phyloP scores from a whole-genome alignment of 2,113 vertebrate genomes.

The Ptilorrhoa leucosticta region DNA sequence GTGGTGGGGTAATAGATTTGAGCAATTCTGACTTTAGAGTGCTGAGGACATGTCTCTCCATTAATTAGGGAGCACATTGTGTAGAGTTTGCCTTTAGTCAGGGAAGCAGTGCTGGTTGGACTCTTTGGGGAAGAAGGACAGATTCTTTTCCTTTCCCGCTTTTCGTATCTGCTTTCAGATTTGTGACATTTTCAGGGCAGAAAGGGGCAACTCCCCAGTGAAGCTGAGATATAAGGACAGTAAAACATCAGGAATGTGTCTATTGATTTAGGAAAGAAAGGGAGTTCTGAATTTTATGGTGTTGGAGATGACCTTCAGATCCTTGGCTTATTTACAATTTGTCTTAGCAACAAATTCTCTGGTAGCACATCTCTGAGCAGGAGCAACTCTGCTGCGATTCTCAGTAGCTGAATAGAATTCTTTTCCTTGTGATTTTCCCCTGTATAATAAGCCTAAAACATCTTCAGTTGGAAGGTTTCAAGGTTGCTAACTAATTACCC shows the following conservation, averaged over 20 bases:
- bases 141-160: neutral
- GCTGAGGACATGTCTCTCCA: neutral
- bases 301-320: neutral
- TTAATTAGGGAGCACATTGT: neutral
- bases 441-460: neutral
- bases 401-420: neutral
- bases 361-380: neutral
- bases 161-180: neutral
- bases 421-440: neutral
- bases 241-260: neutral
- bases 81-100: neutral
- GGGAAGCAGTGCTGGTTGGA: neutral
- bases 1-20: neutral
- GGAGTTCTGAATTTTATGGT: neutral
- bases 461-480: neutral
- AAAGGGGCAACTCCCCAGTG: neutral
- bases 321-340: neutral
- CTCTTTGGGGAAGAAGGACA: neutral
- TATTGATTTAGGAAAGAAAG: neutral
- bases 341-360: neutral
- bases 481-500: conserved; percentile 8
- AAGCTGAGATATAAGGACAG: neutral
- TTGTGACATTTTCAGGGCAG: neutral
- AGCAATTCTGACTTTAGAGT: neutral
- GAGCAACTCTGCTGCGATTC: neutral